phyloP scores from a whole-genome alignment of 2,113 vertebrate species.

The Rhynchomys soricoides region DNA sequence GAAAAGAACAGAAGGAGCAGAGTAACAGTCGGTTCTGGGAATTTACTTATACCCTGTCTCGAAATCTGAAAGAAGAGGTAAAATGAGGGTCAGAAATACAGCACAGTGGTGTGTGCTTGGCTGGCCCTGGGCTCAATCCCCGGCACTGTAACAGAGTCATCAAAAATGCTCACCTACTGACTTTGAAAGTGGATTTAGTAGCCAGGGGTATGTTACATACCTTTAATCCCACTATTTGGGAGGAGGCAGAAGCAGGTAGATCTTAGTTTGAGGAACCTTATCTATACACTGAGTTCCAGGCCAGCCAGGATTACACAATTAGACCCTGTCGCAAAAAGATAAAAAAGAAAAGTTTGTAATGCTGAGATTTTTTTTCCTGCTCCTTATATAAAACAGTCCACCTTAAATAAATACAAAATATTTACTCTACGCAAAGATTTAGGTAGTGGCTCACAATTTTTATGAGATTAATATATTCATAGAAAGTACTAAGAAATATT shows the following conservation, averaged over 20 bases:
- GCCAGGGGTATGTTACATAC: neutral
- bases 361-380: slow-evolving; percentile 14
- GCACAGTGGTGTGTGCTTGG: neutral
- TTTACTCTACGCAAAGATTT: neutral
- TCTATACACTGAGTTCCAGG: neutral
- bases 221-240: neutral
- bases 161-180: slow-evolving; percentile 17
- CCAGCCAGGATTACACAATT: neutral
- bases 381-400: slow-evolving; percentile 38
- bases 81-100: neutral
- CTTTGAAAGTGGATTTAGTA: slow-evolving; percentile 24
- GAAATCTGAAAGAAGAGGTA: neutral
- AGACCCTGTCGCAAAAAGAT: neutral
- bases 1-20: no score
- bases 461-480: slow-evolving; percentile 18
- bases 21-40: no score
- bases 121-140: neutral
- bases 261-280: neutral
- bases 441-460: neutral
- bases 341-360: neutral
- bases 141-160: neutral
- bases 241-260: neutral
- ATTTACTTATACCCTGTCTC: neutral
- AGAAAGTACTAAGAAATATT: neutral
- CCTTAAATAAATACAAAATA: slow-evolving; percentile 44